These are phyloP conservation scores for Myotis yumanensis DNA, from an alignment of 2,113 vertebrate genomes.

Conservation along the genomic window DNA sequence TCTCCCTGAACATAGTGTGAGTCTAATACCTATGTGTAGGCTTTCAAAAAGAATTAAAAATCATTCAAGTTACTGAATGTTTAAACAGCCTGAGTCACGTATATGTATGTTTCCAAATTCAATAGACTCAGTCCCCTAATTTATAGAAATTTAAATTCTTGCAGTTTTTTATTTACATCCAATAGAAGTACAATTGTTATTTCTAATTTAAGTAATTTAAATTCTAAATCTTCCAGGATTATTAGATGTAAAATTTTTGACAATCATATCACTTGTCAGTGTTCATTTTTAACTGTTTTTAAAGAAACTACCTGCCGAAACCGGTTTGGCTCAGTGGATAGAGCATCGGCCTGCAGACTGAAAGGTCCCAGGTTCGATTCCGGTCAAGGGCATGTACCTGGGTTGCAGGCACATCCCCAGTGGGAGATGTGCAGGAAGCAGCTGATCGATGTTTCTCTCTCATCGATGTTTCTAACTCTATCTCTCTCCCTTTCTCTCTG, in stretches of 20 bases:
- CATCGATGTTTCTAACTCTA: too few relatives aligned
- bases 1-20: neutral
- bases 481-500: too few relatives aligned
- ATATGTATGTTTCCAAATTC: constrained; percentile 24
- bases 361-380: too few relatives aligned
- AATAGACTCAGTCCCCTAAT: constrained; percentile 9
- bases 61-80: constrained; percentile 24
- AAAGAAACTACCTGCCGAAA: neutral
- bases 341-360: too few relatives aligned
- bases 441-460: too few relatives aligned
- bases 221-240: constrained; percentile 19
- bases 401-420: too few relatives aligned
- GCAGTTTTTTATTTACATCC: neutral
- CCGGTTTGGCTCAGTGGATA: too few relatives aligned
- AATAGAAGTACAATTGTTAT: constrained; percentile 2
- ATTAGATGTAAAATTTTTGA: neutral
- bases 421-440: too few relatives aligned
- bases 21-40: neutral
- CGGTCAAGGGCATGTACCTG: too few relatives aligned
- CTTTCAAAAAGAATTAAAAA: constrained; percentile 52
- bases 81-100: neutral
- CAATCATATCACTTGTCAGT: neutral
- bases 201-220: constrained; percentile 45
- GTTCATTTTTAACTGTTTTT: constrained; percentile 38
- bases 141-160: constrained; percentile 35